Evolutionary conservation across 2,797 vertebrate species (phyloP).

Genomic region (Enteromius viviparus): DNA sequence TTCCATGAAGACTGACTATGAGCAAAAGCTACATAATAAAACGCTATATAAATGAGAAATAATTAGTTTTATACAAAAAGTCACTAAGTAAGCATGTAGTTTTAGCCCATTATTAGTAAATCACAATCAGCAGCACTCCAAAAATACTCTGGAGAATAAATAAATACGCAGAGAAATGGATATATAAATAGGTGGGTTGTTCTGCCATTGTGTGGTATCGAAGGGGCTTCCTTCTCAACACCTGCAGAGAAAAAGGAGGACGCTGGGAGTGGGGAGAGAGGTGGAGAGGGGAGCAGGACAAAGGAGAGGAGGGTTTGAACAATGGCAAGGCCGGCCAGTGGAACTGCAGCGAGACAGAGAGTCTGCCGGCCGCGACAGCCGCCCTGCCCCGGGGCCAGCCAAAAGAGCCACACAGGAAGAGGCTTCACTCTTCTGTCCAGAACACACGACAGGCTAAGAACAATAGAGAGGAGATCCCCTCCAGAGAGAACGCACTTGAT

Average conservation of each 20-base stretch:
- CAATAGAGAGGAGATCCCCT: constrained; percentile 72
- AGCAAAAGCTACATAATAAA: not conserved
- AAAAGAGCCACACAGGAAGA: constrained; percentile 77
- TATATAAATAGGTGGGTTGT: constrained; percentile 72
- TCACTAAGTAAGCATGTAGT: constrained; percentile 22
- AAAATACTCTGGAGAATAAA: constrained; percentile 61
- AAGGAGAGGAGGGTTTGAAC: constrained; percentile 73
- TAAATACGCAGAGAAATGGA: constrained; percentile 62
- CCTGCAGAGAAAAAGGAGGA: constrained; percentile 70
- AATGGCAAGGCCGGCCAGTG: constrained; percentile 77
- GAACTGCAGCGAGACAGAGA: constrained; percentile 78
- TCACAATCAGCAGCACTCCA: constrained; percentile 46
- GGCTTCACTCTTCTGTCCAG: constrained; percentile 68
- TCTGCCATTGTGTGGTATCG: constrained; percentile 70
- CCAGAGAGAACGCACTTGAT: constrained; percentile 62
- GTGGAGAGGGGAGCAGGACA: constrained; percentile 66
- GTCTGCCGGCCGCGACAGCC: constrained; percentile 72
- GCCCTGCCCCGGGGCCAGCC: constrained; percentile 66
- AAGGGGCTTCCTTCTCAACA: constrained; percentile 70
- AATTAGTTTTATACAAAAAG: not conserved
- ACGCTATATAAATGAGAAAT: not conserved
- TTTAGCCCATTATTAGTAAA: constrained; percentile 33
- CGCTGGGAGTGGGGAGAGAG: constrained; percentile 28
- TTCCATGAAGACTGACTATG: not conserved
- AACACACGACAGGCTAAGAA: constrained; percentile 65